Conservation (phyloP, 1,140 invertebrate species). For the Druon quercuslanigerum region DNA sequence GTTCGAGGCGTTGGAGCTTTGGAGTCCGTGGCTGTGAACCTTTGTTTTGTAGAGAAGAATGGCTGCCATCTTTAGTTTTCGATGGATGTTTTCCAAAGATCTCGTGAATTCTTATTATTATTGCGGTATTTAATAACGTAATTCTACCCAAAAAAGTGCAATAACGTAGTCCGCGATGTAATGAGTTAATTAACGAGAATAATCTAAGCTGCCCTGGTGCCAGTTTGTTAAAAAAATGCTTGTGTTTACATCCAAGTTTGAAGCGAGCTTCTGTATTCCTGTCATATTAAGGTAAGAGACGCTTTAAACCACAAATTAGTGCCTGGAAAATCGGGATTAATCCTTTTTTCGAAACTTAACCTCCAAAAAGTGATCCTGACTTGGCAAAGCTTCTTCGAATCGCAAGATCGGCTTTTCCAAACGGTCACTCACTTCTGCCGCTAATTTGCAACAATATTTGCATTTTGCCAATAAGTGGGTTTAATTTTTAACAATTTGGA, state of each 20-base stretch:
- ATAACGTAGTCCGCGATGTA: slow-evolving; percentile 63
- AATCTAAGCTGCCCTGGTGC: slow-evolving; percentile 63
- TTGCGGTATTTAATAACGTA: slow-evolving; percentile 67
- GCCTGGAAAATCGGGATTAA: neutral
- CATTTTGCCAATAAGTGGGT: neutral
- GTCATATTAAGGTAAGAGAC: slow-evolving; percentile 74
- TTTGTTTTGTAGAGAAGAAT: slow-evolving; percentile 76
- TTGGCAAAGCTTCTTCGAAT: neutral
- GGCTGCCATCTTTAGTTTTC: slow-evolving; percentile 75
- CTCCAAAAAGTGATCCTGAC: neutral
- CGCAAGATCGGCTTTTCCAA: neutral
- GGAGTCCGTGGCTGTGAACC: slow-evolving; percentile 74
- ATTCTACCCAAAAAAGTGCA: slow-evolving; percentile 50
- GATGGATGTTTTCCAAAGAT: slow-evolving; percentile 72
- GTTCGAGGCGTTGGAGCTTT: slow-evolving; percentile 67
- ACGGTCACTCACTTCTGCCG: neutral
- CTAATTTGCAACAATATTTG: neutral
- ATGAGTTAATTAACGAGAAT: slow-evolving; percentile 53
- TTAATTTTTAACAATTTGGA: neutral
- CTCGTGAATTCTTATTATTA: slow-evolving; percentile 68
- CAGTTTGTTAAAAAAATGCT: slow-evolving; percentile 68
- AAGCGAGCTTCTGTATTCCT: slow-evolving; percentile 70
- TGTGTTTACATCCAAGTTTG: slow-evolving; percentile 74
- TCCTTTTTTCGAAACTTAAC: neutral
- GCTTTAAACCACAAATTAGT: slow-evolving; percentile 37